Evolutionary conservation across 2,797 vertebrate species (phyloP), one percentile per base, ranked within the genome.

Genomic region (Hyperoplus immaculatus): DNA sequence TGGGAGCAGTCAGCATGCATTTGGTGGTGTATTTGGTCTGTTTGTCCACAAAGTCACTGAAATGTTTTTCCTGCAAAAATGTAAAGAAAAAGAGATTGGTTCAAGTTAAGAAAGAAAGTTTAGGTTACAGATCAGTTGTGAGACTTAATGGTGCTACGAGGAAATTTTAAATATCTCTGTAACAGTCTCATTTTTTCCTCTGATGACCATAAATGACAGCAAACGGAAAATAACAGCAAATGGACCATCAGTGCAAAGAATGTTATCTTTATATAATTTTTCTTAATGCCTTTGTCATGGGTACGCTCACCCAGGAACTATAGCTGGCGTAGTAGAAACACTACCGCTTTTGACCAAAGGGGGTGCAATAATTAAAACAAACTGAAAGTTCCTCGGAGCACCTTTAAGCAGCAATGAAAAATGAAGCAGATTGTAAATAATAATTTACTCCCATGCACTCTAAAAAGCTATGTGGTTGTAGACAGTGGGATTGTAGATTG

Each of bases 41-140:
- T 83, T 97, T 97, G 88, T 98, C 97, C 94, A 97, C 93, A 92
- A 96, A 97, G 91, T 98, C 96, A 80, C 96, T 97, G 93, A 97
- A 98, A 84, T 96, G 96, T 49, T 91, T 92, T 77, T 98, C 94
- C 98, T 98, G 93, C 60, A 85, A 80, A 75, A 55, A 38, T 98
- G 93, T 61, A 85, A 80, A 75, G 55, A 38, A 73, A 4, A 29
- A 15, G 39, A 51, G 39, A 59, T 41, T 13, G 29, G 45, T 62
- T 54, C 36, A 50, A 70, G 8, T 4, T 47, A 11, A 18, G 36
- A 67, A 29, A 43, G 18, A 53, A 57, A 3, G 6, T 12, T 12
- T 39, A 5, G 1, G 10, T 10, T 49, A 10, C 29, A 42, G 13
- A 51, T 21, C 14, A n/a, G 29, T 29, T 29, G 29, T 29, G 29